phyloP scores from a whole-genome alignment of 1,140 invertebrate species.

The Papilio glaucus region DNA sequence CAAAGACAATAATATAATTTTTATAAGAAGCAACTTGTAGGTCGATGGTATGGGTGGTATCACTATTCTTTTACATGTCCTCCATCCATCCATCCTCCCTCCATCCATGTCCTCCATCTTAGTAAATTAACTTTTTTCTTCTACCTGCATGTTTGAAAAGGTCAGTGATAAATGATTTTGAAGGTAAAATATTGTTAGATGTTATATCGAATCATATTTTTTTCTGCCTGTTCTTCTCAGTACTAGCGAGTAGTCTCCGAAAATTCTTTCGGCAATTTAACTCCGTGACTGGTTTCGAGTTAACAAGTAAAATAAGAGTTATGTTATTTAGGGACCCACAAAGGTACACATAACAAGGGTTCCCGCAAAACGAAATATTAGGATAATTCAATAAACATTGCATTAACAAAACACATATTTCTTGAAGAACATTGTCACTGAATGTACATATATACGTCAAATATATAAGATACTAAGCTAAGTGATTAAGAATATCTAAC shows the following conservation, averaged over 20 bases:
- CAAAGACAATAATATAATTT: too few species aligned
- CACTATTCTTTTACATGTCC: background rate
- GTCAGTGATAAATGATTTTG: constrained; percentile 24
- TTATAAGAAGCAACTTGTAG: too few species aligned
- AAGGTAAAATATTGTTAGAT: constrained; percentile 18
- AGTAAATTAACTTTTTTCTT: constrained; percentile 8
- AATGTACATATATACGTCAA: too few species aligned
- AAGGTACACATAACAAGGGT: background rate
- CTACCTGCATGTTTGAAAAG: background rate
- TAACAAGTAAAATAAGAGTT: constrained; percentile 25
- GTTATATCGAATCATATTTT: constrained; percentile 20
- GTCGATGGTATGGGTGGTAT: background rate
- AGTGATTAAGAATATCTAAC: too few species aligned
- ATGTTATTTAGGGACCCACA: constrained; percentile 6
- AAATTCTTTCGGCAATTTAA: constrained; percentile 28
- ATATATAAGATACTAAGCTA: too few species aligned
- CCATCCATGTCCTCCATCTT: too few species aligned
- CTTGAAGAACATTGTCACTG: too few species aligned
- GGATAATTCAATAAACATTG: background rate
- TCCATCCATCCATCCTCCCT: too few species aligned
- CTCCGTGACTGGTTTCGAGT: constrained; percentile 19
- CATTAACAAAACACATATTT: background rate
- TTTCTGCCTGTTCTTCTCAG: constrained; percentile 25
- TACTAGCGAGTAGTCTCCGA: constrained; percentile 25
- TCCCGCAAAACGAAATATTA: background rate